Conservation (phyloP, 1,140 invertebrate species). For the Conopomorpha cramerella region DNA sequence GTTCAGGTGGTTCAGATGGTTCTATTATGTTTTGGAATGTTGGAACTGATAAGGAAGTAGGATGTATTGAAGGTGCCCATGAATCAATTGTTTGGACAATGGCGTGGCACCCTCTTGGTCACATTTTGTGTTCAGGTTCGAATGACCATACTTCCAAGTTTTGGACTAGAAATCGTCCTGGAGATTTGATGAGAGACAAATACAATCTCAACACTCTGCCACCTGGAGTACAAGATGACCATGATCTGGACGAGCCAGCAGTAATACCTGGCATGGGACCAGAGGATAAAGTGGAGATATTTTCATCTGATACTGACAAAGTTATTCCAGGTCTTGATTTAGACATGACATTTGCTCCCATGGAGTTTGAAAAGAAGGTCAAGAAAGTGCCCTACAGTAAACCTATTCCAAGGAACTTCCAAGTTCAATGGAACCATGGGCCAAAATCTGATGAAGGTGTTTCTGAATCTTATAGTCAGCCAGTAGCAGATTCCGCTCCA, state of each 20-base stretch:
- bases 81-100: slow-evolving; percentile 99
- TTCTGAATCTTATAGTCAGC: slow-evolving; percentile 68
- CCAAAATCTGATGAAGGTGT: slow-evolving; percentile 63
- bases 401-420: slow-evolving; percentile 94
- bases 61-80: slow-evolving; percentile 96
- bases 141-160: slow-evolving; percentile 99
- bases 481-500: slow-evolving; percentile 70
- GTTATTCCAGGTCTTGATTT: slow-evolving; percentile 88
- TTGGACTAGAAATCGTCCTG: slow-evolving; percentile 98
- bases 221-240: slow-evolving; percentile 63
- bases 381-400: slow-evolving; percentile 93
- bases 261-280: slow-evolving; percentile 94
- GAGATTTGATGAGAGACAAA: slow-evolving; percentile 97
- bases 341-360: slow-evolving; percentile 65
- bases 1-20: slow-evolving; percentile 96
- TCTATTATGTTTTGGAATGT: slow-evolving; percentile 99
- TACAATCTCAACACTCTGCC: slow-evolving; percentile 95
- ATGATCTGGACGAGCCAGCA: slow-evolving; percentile 72
- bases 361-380: slow-evolving; percentile 71
- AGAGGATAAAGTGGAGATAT: slow-evolving; percentile 82
- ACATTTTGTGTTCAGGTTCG: slow-evolving; percentile 96
- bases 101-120: slow-evolving; percentile 98
- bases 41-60: slow-evolving; percentile 97
- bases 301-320: slow-evolving; percentile 62
- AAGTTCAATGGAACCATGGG: slow-evolving; percentile 90